Percentiles rank a stretch among this genome's conserved stretches.
Conservation (phyloP, 2,888 invertebrate species). For the Drosophila atroscutellata region DNA sequence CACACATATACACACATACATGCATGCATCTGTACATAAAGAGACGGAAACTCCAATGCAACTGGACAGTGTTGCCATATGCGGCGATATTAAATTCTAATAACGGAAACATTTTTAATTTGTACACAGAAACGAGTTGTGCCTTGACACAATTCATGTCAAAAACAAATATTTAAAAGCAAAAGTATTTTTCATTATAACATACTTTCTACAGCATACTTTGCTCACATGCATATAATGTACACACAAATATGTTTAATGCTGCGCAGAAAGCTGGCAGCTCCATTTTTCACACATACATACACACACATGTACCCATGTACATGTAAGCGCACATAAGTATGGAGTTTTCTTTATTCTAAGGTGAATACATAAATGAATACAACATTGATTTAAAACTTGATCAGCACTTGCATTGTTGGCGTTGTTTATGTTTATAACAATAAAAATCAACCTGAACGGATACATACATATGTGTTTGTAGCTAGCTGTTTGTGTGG, state of each 20-base stretch:
- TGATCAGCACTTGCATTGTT: not conserved
- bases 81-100: constrained; percentile 25
- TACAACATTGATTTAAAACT: constrained; percentile 1
- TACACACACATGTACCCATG: not conserved
- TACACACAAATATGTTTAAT: constrained; percentile 17
- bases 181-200: not conserved
- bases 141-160: not conserved
- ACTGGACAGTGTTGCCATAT: constrained; percentile 49
- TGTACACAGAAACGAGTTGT: constrained; percentile 9
- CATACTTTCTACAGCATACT: not conserved
- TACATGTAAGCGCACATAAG: not conserved
- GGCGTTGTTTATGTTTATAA: constrained; percentile 51
- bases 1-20: constrained; percentile 12
- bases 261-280: constrained; percentile 46
- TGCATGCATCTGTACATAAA: constrained; percentile 30
- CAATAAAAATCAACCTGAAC: constrained; percentile 25
- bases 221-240: not conserved
- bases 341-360: constrained; percentile 15
- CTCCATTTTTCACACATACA: constrained; percentile 15
- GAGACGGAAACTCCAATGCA: constrained; percentile 54
- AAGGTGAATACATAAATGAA: constrained; percentile 9
- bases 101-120: constrained; percentile 23
- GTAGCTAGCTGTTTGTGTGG: constrained; percentile 24
- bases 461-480: constrained; percentile 36
- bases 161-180: not conserved